Evolutionary conservation across 2,888 invertebrate species (phyloP).

Genomic region (Pilophorus perplexus): DNA sequence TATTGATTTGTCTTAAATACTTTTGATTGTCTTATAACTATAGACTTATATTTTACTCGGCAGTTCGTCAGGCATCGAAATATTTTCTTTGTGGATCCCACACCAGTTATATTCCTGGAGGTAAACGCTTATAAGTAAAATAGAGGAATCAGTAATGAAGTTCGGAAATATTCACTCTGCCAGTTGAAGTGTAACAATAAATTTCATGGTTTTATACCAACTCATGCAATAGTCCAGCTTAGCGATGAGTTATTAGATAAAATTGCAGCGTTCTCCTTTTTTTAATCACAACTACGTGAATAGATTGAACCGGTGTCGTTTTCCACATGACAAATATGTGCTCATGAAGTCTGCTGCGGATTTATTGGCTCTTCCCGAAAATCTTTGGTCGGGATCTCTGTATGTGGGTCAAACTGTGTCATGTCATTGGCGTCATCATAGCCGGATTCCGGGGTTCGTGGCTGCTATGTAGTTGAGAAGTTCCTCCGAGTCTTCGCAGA

Average conservation of each 20-base stretch:
- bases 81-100: neutral
- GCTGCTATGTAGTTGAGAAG: slow-evolving; percentile 79
- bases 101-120: slow-evolving; percentile 5
- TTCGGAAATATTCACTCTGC: no score
- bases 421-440: slow-evolving; percentile 56
- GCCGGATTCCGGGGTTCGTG: slow-evolving; percentile 78
- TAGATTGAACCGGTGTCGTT: no score
- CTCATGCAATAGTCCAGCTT: no score
- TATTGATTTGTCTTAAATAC: neutral
- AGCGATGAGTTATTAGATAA: no score
- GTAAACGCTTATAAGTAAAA: no score
- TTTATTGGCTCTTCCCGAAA: neutral
- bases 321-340: no score
- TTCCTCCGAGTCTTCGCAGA: slow-evolving; percentile 88
- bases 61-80: slow-evolving; percentile 1
- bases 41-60: slow-evolving; percentile 10
- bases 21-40: slow-evolving; percentile 2
- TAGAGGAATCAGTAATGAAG: no score
- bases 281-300: no score
- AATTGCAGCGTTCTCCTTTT: no score
- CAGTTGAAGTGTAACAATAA: no score
- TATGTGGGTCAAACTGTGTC: neutral
- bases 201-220: no score
- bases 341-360: neutral
- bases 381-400: neutral